These are phyloP conservation scores for Sycophila texana DNA, from an alignment of 2,888 invertebrate genomes.

Conservation along the genomic window DNA sequence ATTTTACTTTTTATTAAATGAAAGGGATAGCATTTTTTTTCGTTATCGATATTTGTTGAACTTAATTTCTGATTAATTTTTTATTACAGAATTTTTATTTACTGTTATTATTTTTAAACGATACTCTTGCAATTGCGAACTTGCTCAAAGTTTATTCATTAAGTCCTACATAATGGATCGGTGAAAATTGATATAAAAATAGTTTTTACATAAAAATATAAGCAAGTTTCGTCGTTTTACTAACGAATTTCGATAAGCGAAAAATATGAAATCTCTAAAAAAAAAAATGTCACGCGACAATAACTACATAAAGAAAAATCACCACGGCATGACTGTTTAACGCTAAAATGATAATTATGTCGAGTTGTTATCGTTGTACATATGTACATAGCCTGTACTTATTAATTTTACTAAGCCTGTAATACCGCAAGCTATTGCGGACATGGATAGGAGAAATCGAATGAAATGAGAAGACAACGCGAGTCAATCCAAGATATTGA, in stretches of 20 bases:
- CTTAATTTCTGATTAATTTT: constrained; percentile 41
- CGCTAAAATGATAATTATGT: constrained; percentile 67
- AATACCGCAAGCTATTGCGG: constrained; percentile 56
- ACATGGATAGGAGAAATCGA: constrained; percentile 42
- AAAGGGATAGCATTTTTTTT: constrained; percentile 36
- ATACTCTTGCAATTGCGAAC: constrained; percentile 5
- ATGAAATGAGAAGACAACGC: constrained; percentile 49
- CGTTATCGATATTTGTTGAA: constrained; percentile 30
- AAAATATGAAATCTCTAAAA: constrained; percentile 44
- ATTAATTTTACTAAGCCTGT: constrained; percentile 73
- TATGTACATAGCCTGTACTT: constrained; percentile 76
- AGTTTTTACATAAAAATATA: neutral
- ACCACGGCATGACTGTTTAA: constrained; percentile 58
- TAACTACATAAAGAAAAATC: constrained; percentile 50
- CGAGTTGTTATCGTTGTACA: constrained; percentile 73
- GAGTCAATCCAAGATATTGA: constrained; percentile 48
- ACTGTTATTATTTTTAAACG: constrained; percentile 37
- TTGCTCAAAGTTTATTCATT: constrained; percentile 1
- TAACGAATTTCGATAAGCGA: constrained; percentile 44
- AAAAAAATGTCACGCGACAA: constrained; percentile 54
- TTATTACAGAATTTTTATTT: constrained; percentile 51
- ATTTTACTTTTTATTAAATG: constrained; percentile 22
- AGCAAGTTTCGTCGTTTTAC: neutral
- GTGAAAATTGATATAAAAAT: neutral
- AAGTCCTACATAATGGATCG: neutral